Percentiles rank a stretch among this genome's conserved stretches.
phyloP scores from a whole-genome alignment of 2,113 vertebrate species.

The Heteronetta atricapilla region DNA sequence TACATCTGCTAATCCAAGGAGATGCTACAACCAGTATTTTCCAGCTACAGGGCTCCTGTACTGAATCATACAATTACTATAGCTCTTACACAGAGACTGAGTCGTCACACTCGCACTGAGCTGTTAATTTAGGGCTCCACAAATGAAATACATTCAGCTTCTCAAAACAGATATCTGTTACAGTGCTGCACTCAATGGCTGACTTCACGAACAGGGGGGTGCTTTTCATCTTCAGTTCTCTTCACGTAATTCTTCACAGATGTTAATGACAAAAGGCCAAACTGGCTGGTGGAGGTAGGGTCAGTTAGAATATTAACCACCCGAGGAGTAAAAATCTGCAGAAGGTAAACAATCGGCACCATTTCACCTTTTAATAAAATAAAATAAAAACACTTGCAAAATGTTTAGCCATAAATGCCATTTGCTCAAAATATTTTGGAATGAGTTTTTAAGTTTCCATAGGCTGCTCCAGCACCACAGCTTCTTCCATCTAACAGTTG shows the following conservation, averaged over 20 bases:
- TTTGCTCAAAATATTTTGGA: not conserved
- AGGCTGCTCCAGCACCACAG: not conserved
- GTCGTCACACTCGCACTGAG: not conserved
- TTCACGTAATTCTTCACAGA: not conserved
- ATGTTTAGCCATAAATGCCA: not conserved
- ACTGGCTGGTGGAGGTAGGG: not conserved
- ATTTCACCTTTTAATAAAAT: not conserved
- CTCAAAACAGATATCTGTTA: not conserved
- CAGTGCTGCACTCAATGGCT: not conserved
- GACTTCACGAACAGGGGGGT: not conserved
- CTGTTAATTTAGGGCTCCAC: not conserved
- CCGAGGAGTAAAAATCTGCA: not conserved
- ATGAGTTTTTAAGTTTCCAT: not conserved
- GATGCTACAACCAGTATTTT: not conserved
- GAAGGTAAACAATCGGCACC: not conserved
- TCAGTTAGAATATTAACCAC: conserved; percentile 1
- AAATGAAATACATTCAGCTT: not conserved
- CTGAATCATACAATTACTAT: not conserved
- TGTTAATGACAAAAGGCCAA: conserved; percentile 8
- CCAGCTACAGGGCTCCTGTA: not conserved
- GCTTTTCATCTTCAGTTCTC: not conserved
- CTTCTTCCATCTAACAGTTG: not conserved
- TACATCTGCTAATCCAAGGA: not conserved
- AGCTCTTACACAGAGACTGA: not conserved
- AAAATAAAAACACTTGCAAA: not conserved